Base-by-base conservation (phyloP, 2,113 vertebrate genomes). In the Scartelaos histophorus region DNA sequence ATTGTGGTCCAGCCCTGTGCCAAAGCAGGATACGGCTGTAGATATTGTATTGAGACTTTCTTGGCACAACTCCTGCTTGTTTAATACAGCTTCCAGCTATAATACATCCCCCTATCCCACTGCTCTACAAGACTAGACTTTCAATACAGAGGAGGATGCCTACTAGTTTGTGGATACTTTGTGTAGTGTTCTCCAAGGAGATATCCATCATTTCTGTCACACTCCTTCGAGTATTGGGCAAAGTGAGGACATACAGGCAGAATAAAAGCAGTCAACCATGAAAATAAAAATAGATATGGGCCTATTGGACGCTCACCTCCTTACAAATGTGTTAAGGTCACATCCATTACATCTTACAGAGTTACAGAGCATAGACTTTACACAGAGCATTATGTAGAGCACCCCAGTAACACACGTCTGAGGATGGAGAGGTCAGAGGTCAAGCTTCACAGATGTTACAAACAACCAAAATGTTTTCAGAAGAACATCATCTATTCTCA, bases 11-110 rank as follows among this genome's bases (percentile, higher is more conserved):
- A 75, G 61, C 51, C 29, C 10, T 16, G 53, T 68, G 46, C 54
- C 75, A 82, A 58, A 47, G 67, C 19, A 75, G 69, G 75, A 86
- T 75, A n/a, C 60, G 68, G 71, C 75, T 73, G 68, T 66, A 79
- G 78, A 82, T 85, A 85, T 86, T 88, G 76, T 83, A 86, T 38
- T 79, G 86, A 88, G 84, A 87, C 80, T 75, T 87, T 82, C 69
- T 61, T 82, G 82, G 82, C 81, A 75, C 45, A 35, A 61, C 22
- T 65, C 70, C 72, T 81, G 79, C 76, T 78, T 76, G 67, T 83
- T 86, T 84, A 67, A 79, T 85, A 78, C 60, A 24, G 80, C 71
- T 73, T 66, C 78, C 43, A 68, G 75, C 84, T 87, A 75, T 82
- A 82, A 87, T 84, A 81, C 71, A 80, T 83, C 81, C 80, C 80